These are phyloP conservation scores for Actinia equina DNA, from an alignment of 64 coral and sea anemone genomes.

Conservation along the genomic window DNA sequence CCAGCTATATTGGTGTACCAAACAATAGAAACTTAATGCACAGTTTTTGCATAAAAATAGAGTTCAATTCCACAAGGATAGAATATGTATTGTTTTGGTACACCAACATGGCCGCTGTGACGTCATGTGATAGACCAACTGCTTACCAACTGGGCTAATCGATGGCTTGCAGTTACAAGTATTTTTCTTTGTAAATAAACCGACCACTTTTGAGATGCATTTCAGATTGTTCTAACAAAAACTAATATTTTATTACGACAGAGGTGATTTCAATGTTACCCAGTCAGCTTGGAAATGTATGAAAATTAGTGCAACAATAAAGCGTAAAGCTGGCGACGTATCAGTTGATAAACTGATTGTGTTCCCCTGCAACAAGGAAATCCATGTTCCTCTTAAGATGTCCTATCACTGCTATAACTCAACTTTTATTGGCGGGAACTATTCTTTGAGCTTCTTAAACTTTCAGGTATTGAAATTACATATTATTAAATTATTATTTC, in stretches of 20 bases:
- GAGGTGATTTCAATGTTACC: not conserved
- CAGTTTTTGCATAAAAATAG: too few relatives aligned
- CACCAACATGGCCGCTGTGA: too few relatives aligned
- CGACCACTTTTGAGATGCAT: not conserved
- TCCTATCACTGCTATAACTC: slow-evolving; percentile 55
- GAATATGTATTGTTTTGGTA: too few relatives aligned
- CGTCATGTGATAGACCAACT: too few relatives aligned
- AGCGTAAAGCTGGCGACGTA: not conserved
- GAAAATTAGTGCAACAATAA: not conserved
- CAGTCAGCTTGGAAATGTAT: not conserved
- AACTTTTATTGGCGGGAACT: not conserved
- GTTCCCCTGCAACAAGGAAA: not conserved
- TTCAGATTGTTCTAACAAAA: not conserved
- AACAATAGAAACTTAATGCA: too few relatives aligned
- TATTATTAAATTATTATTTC: too few relatives aligned
- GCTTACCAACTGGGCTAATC: too few relatives aligned
- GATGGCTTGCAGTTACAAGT: too few relatives aligned
- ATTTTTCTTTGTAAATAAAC: not conserved
- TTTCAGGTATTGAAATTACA: slow-evolving; percentile 8
- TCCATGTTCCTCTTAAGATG: slow-evolving; percentile 18
- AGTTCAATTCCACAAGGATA: too few relatives aligned
- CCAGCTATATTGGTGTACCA: too few relatives aligned
- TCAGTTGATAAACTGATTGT: not conserved
- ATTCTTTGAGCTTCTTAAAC: not conserved
- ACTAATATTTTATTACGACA: not conserved